Base-by-base conservation (phyloP, 2,797 vertebrate species). In the Enteromius argenteus region DNA sequence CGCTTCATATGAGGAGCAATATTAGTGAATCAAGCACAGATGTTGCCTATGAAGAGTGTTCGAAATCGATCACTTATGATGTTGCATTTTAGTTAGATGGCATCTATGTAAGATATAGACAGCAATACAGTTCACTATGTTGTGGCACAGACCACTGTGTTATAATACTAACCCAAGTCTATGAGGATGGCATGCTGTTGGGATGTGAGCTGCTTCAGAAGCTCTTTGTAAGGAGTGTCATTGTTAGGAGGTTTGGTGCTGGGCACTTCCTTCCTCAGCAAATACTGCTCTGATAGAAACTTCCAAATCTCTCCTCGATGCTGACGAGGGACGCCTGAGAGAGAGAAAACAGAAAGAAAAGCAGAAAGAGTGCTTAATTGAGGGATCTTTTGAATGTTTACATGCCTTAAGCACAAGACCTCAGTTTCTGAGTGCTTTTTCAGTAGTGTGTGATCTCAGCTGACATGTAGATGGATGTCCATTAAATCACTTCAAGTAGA, bases 161-260 rank as follows among this genome's bases (percentile, higher is more conserved):
- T 60, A 44, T 44, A 79, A 27, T 56, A 88, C 93, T 96, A 93
- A 99, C 98, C 98, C 3, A 99, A 92, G 88, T 99, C 98, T 64
- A 99, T 99, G 80, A 99, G 98, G 89, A 99, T 99, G 53, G 98
- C 97, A 0, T 99, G 98, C 84, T 99, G 98, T 81, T 99, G 98
- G 1, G 97, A 96, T 60, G 98, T 99, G 82, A 99, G 94, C 84
- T 98, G 97, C 86, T 99, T 99, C 23, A 99, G 90, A 83, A 99
- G 96, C 69, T 99, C 98, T 92, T 99, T 98, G 90, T 99, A 99
- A 0, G 97, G 96, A 0, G 90, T 93, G 86, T 96, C 93, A 84
- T 95, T 96, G 42, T 95, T 91, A 0, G 94, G 96, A 13, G 96
- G 95, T 84, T 96, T 95, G 76, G 49, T 2, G 75, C 91, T 94